Percentiles rank a stretch among this genome's conserved stretches.
phyloP scores from a whole-genome alignment of 2,113 vertebrate genomes.

The Eulemur rufifrons region DNA sequence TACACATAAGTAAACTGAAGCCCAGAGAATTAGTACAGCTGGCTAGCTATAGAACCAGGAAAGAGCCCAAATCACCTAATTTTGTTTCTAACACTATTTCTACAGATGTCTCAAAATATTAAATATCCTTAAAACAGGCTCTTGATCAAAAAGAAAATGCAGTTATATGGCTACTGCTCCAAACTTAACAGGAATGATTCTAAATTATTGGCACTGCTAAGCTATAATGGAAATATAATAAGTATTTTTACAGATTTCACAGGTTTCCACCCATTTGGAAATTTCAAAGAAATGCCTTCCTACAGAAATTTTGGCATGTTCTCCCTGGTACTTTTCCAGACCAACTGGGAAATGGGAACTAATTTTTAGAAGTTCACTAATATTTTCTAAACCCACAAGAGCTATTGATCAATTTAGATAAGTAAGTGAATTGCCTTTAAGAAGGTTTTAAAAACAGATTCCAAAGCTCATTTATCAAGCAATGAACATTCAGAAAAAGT shows the following conservation, averaged over 20 bases:
- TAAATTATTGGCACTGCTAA: neutral
- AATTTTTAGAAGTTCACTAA: constrained; percentile 1
- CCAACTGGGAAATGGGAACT: neutral
- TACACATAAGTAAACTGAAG: neutral
- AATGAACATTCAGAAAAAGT: neutral
- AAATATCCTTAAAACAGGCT: neutral
- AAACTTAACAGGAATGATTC: constrained; percentile 15
- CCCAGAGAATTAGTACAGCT: neutral
- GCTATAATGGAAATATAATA: neutral
- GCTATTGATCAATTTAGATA: constrained; percentile 2
- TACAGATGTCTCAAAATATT: neutral
- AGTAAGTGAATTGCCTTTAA: constrained; percentile 9
- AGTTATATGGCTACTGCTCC: neutral
- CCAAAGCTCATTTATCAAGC: constrained; percentile 18
- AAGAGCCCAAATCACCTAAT: neutral
- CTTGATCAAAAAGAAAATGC: neutral
- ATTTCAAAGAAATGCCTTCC: constrained; percentile 1
- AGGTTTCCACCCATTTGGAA: neutral
- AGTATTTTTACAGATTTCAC: constrained; percentile 21
- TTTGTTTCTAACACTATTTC: neutral
- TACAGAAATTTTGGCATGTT: neutral
- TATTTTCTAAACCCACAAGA: constrained; percentile 45
- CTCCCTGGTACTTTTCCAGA: constrained; percentile 1
- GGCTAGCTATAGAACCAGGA: neutral
- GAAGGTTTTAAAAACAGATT: constrained; percentile 21